Percentiles rank a stretch among this genome's conserved stretches.
Evolutionary conservation across 2,113 vertebrate genomes (phyloP).

Genomic region (Emydura subglobosa): DNA sequence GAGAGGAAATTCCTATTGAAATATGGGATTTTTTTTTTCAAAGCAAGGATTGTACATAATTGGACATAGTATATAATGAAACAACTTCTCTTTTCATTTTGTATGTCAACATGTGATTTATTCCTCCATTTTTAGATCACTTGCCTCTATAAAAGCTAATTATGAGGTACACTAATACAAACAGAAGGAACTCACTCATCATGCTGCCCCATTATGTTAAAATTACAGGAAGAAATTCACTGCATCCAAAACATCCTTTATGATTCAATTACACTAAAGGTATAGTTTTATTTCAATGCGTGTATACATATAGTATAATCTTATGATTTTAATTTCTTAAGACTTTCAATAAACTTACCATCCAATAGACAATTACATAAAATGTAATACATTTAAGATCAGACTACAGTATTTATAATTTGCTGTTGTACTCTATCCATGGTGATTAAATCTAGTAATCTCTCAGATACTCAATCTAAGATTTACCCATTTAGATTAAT

Average conservation of each 20-base stretch:
- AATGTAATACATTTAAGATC: constrained; percentile 33
- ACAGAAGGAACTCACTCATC: constrained; percentile 69
- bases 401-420: constrained; percentile 35
- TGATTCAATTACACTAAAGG: constrained; percentile 1
- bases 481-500: constrained; percentile 2
- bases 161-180: constrained; percentile 71
- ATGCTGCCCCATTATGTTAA: constrained; percentile 15
- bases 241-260: constrained; percentile 25
- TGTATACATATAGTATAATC: constrained; percentile 35
- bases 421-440: constrained; percentile 30
- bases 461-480: constrained; percentile 9
- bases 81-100: constrained; percentile 73
- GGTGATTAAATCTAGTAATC: constrained; percentile 23
- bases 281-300: constrained; percentile 12
- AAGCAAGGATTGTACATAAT: constrained; percentile 8
- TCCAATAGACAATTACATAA: constrained; percentile 52
- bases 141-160: constrained; percentile 76
- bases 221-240: constrained; percentile 52
- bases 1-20: not conserved
- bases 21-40: not conserved
- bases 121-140: constrained; percentile 76
- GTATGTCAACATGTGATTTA: constrained; percentile 73
- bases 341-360: constrained; percentile 23
- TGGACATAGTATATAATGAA: constrained; percentile 62
- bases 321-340: constrained; percentile 56